These are phyloP conservation scores for Abramis brama DNA, from an alignment of 2,113 vertebrate genomes.

Conservation along the genomic window DNA sequence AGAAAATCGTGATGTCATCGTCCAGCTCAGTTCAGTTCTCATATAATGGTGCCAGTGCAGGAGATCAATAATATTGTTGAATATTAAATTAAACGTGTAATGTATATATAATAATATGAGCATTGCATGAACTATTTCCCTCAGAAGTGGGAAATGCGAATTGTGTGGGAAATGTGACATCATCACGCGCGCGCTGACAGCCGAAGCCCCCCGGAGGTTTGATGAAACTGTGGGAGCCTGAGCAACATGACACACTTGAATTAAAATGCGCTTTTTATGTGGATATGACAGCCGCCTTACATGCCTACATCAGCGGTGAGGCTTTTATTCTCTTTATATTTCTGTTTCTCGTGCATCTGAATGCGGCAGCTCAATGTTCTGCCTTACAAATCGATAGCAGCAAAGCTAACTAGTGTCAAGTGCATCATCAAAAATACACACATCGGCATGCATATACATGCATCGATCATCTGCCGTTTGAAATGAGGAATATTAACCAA, in stretches of 20 bases:
- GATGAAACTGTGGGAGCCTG: not conserved
- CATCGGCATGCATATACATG: not conserved
- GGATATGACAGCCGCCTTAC: not conserved
- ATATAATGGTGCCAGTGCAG: too few relatives aligned
- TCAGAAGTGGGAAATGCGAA: not conserved
- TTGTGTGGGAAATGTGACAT: not conserved
- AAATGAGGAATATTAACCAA: not conserved
- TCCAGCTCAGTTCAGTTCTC: too few relatives aligned
- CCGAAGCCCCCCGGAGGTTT: not conserved
- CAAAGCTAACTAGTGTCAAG: constrained; percentile 13
- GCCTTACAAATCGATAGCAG: not conserved
- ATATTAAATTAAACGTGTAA: too few relatives aligned
- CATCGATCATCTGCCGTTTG: not conserved
- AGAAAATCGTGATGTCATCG: too few relatives aligned
- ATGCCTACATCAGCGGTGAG: constrained; percentile 1
- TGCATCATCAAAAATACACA: not conserved
- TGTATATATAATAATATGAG: not conserved
- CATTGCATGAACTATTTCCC: not conserved
- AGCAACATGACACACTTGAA: not conserved
- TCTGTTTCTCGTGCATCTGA: not conserved
- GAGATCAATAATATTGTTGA: too few relatives aligned
- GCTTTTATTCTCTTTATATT: not conserved
- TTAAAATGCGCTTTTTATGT: not conserved
- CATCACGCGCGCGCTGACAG: not conserved
- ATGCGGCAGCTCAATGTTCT: not conserved